Percentiles rank a stretch among this genome's conserved stretches.
These are phyloP conservation scores for Rhinichthys osculus DNA, from an alignment of 2,797 vertebrate species.

Conservation along the genomic window DNA sequence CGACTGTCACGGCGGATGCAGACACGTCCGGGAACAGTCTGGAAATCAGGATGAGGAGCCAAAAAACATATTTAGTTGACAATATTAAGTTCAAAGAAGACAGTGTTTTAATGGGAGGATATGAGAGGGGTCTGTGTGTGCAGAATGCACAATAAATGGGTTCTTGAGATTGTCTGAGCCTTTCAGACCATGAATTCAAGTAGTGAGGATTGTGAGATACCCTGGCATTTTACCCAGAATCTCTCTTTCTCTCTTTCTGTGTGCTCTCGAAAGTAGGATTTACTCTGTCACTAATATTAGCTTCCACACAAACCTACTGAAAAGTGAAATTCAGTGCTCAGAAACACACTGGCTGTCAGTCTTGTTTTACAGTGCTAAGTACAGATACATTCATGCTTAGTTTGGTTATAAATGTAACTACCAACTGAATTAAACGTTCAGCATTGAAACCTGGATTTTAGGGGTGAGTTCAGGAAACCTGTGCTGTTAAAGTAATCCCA, in stretches of 20 bases:
- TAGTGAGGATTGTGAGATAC: slow-evolving; percentile 14
- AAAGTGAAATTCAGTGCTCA: slow-evolving; percentile 33
- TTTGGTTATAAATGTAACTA: background rate
- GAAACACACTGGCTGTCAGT: background rate
- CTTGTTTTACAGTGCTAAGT: background rate
- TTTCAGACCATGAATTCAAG: slow-evolving; percentile 30
- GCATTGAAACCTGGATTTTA: background rate
- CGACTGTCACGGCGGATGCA: slow-evolving; percentile 6
- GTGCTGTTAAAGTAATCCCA: background rate
- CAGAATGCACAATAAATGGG: slow-evolving; percentile 36
- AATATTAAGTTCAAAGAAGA: slow-evolving; percentile 25
- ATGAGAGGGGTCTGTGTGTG: background rate
- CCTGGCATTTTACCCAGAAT: slow-evolving; percentile 21
- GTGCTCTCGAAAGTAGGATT: slow-evolving; percentile 13
- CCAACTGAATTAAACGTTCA: background rate
- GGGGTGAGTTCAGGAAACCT: background rate
- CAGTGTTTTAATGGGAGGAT: slow-evolving; percentile 19
- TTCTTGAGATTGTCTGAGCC: slow-evolving; percentile 33
- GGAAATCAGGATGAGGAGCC: slow-evolving; percentile 28
- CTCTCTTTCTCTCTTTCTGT: slow-evolving; percentile 19
- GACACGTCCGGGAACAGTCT: slow-evolving; percentile 31
- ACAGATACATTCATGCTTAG: background rate
- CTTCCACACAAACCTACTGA: slow-evolving; percentile 24
- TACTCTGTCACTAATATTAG: slow-evolving; percentile 25
- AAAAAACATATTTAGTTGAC: slow-evolving; percentile 38